Evolutionary conservation across 2,888 invertebrate genomes (phyloP), one percentile per base, ranked within the genome.

Genomic region (Lacanobia oleracea): DNA sequence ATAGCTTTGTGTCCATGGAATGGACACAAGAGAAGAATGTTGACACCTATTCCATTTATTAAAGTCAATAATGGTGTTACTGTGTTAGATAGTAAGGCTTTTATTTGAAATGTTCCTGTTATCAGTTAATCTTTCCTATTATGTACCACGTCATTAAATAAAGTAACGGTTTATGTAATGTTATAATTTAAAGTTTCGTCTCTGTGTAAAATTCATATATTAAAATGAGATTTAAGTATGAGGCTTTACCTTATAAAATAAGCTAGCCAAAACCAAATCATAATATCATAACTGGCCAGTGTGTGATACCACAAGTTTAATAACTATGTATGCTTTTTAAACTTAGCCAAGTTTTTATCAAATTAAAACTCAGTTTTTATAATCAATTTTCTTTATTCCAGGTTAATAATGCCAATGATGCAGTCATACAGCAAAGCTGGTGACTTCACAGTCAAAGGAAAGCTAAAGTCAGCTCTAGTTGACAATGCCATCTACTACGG

Each of bases 401-500:
- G 98, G 99, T 94, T 99, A 27, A 97, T 99, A 68, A 97, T 99
- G 96, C 99, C 99, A 4, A 97, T 99, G 95, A 99, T 99, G 99
- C 99, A 99, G 91, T 99, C 99, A 0, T 99, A 99, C 92, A 98
- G 99, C 72, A 99, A 99, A 95, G 99, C 99, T 2, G 99, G 99
- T 4, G 99, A 99, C 91, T 99, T 99, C 91, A 98, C 98, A 0
- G 97, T 99, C 0, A 97, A 98, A 90, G 99, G 99, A 48, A 99
- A 99, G 95, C 94, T 99, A 5, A 98, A 98, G 91, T 98, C 99
- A 0, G 99, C 99, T 0, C 92, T 99, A 60, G 98, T 99, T 59
- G 99, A 99, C 92, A 99, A 99, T 94, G 99, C 99, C 4, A 98
- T 99, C 82, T 99, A 99, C 94, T 99, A 99, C 90, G 99, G 99